phyloP scores from a whole-genome alignment of 2,113 vertebrate genomes.

The Xenopus tropicalis region DNA sequence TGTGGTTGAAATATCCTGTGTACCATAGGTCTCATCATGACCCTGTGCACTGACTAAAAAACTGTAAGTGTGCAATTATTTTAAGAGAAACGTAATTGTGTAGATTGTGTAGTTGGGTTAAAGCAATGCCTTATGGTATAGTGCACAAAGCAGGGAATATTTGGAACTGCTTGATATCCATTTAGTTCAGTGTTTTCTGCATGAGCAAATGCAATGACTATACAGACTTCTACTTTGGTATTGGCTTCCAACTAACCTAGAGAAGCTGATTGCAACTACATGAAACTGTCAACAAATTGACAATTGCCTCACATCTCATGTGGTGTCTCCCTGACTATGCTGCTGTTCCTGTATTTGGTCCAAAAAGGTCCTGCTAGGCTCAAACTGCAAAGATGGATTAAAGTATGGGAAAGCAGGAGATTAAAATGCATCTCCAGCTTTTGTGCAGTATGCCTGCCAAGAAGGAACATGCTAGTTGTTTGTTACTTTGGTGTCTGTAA shows the following conservation, averaged over 20 bases:
- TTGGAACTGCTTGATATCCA: background rate
- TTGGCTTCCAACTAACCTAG: slow-evolving; percentile 43
- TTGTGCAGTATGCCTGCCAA: background rate
- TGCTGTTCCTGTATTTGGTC: slow-evolving; percentile 24
- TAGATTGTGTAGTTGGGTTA: too few species aligned
- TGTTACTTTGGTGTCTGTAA: slow-evolving; percentile 21
- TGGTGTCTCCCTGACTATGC: slow-evolving; percentile 51
- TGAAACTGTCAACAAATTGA: slow-evolving; percentile 60
- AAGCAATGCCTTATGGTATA: too few species aligned
- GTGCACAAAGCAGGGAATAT: too few species aligned
- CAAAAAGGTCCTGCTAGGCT: slow-evolving; percentile 45
- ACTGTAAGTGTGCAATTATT: too few species aligned
- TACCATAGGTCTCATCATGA: too few species aligned
- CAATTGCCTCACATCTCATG: slow-evolving; percentile 49
- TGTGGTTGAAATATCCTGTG: too few species aligned
- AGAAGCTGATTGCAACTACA: slow-evolving; percentile 49
- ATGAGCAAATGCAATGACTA: slow-evolving; percentile 11
- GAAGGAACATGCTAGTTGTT: background rate
- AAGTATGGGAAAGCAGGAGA: background rate
- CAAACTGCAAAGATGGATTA: slow-evolving; percentile 3
- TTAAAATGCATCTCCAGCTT: slow-evolving; percentile 34
- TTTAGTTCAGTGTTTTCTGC: background rate
- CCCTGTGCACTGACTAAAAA: too few species aligned
- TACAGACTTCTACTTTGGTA: slow-evolving; percentile 13
- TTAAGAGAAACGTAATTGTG: too few species aligned